Evolutionary conservation across 1,140 invertebrate genomes (phyloP).

Genomic region (Chironomus tepperi): DNA sequence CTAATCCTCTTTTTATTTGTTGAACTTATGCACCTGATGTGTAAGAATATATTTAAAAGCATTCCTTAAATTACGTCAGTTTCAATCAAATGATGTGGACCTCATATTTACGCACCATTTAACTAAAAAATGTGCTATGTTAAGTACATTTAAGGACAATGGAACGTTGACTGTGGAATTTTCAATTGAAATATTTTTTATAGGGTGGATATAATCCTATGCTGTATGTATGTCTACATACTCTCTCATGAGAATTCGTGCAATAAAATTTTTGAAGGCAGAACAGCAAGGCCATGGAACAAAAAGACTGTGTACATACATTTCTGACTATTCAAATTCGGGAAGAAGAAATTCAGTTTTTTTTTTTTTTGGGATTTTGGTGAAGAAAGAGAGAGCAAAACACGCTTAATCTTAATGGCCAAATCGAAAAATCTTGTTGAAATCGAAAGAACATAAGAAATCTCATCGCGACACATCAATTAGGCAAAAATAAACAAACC

Average conservation of each 20-base stretch:
- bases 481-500: slow-evolving; percentile 19
- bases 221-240: no score
- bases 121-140: not conserved
- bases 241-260: not conserved
- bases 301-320: no score
- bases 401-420: slow-evolving; percentile 20
- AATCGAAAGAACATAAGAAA: slow-evolving; percentile 6
- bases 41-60: not conserved
- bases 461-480: slow-evolving; percentile 20
- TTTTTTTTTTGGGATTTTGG: no score
- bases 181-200: no score
- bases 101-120: not conserved
- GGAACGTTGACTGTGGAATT: no score
- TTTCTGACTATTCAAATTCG: no score
- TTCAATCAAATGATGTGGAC: not conserved
- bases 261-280: not conserved
- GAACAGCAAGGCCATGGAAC: not conserved
- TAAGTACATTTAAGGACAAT: not conserved
- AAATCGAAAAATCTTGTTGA: slow-evolving; percentile 22
- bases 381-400: not conserved
- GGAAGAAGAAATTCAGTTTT: no score
- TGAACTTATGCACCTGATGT: slow-evolving; percentile 11
- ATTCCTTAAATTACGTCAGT: not conserved
- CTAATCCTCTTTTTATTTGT: slow-evolving; percentile 19
- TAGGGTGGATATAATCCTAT: no score